Base-by-base conservation (phyloP, 1,140 invertebrate genomes). In the Uloborus diversus region DNA sequence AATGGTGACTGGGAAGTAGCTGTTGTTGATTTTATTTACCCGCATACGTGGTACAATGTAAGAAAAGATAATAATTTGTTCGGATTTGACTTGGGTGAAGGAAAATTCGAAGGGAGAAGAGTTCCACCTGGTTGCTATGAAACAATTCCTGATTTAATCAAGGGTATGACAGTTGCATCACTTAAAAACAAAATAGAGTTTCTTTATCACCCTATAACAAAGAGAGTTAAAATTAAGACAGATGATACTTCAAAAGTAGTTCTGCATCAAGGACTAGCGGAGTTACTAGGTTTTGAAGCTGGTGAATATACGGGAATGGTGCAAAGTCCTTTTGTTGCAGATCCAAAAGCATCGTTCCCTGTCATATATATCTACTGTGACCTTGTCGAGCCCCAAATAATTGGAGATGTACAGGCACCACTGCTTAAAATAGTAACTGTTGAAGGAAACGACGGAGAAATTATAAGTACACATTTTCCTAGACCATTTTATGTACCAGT, bases 21-120 rank as follows among this genome's bases (percentile, higher is more conserved):
- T 25, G 5, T 61, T 11, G 5, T 27, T 4, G 57, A 61, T 28
- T 28, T 32, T 61, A 61, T 61, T 61, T 61, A 61, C n/a, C 57
- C 57, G 25, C n/a, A 61, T 61, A 27, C 57, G 5, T 61, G 57
- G 30, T 61, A 61, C 30, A n/a, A 61, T 27, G 13, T 28, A 14
- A 5, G 57, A 61, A 61, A n/a, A 11, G 25, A 61, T n/a, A 61
- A 25, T 61, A 61, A 61, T 61, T 61, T 61, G 9, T 32, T 61
- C 20, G 30, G n/a, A n/a, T n/a, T n/a, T n/a, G n/a, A n/a, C n/a
- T n/a, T n/a, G n/a, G n/a, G n/a, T n/a, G n/a, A n/a, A 27, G 57
- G 57, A 61, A 61, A 61, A 61, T n/a, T 32, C 5, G 25, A 61
- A 61, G 25, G 30, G 3, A 61, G 57, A 32, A 28, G 57, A 28